Evolutionary conservation across 1,140 invertebrate species (phyloP).

Genomic region (Nasonia longicornis): DNA sequence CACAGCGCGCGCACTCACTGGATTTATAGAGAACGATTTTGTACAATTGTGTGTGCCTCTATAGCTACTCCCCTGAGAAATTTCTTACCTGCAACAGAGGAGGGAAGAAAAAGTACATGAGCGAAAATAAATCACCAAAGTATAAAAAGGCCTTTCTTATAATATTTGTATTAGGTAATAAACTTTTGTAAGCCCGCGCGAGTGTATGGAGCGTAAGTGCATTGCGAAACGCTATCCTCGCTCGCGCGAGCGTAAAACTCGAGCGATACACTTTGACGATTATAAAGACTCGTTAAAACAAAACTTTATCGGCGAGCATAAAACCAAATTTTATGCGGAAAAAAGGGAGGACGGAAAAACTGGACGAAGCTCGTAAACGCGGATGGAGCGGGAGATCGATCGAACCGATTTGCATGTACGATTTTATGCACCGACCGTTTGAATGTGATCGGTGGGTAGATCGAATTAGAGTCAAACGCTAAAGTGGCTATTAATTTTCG

Average conservation of each 20-base stretch:
- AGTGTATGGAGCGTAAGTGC: background rate
- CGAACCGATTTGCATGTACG: too few species aligned
- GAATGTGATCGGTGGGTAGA: background rate
- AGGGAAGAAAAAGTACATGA: background rate
- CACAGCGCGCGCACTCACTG: background rate
- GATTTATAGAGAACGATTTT: conserved; percentile 8
- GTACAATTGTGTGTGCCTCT: background rate
- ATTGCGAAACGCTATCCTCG: conserved; percentile 7
- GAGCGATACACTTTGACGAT: conserved; percentile 24
- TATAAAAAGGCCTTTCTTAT: conserved; percentile 25
- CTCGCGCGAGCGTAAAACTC: background rate
- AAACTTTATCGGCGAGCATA: conserved; percentile 6
- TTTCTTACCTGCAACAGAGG: conserved; percentile 33
- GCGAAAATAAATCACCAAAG: conserved; percentile 23
- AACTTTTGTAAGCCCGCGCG: conserved; percentile 26
- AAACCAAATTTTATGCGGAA: conserved; percentile 13
- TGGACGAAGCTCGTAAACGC: background rate
- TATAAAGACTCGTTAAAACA: conserved; percentile 27
- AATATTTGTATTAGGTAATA: conserved; percentile 33
- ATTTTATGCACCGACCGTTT: background rate
- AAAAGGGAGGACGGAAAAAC: background rate
- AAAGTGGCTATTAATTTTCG: background rate
- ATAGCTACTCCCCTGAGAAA: conserved; percentile 5
- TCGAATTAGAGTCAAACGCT: background rate
- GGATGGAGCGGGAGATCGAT: too few species aligned